phyloP scores from a whole-genome alignment of 2,113 vertebrate genomes.

The Pelvicachromis taeniatus region DNA sequence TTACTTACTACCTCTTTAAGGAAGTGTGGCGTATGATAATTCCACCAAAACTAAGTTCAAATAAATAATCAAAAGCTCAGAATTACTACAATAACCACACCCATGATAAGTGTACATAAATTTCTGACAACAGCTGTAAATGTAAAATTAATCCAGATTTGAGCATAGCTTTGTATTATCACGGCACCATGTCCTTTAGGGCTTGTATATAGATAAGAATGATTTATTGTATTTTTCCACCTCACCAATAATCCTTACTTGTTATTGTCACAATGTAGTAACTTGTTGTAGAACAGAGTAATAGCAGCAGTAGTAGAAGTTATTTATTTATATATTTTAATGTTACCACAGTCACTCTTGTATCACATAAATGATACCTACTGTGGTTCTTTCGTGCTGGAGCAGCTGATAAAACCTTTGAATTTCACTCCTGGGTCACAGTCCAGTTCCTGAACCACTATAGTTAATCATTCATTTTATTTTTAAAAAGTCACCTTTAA shows the following conservation, averaged over 20 bases:
- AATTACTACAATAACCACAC: background rate
- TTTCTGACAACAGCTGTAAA: background rate
- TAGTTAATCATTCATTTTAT: slow-evolving; percentile 57
- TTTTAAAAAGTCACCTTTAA: slow-evolving; percentile 4
- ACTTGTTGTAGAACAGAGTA: background rate
- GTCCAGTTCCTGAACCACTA: slow-evolving; percentile 54
- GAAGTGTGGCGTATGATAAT: background rate
- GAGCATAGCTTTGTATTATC: background rate
- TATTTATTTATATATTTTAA: background rate
- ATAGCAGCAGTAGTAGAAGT: background rate
- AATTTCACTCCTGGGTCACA: slow-evolving; percentile 54
- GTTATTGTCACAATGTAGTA: background rate
- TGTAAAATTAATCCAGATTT: background rate
- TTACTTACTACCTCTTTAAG: background rate
- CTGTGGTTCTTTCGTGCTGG: slow-evolving; percentile 1
- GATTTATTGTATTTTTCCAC: background rate
- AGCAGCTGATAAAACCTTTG: slow-evolving; percentile 44
- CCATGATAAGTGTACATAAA: background rate
- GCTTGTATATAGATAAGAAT: background rate
- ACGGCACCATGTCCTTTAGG: background rate
- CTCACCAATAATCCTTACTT: background rate
- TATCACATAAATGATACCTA: background rate
- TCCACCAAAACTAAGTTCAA: background rate
- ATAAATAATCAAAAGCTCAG: background rate
- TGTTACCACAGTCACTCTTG: background rate